Base-by-base conservation (phyloP, 2,113 vertebrate genomes). In the Cryptotis parvus region DNA sequence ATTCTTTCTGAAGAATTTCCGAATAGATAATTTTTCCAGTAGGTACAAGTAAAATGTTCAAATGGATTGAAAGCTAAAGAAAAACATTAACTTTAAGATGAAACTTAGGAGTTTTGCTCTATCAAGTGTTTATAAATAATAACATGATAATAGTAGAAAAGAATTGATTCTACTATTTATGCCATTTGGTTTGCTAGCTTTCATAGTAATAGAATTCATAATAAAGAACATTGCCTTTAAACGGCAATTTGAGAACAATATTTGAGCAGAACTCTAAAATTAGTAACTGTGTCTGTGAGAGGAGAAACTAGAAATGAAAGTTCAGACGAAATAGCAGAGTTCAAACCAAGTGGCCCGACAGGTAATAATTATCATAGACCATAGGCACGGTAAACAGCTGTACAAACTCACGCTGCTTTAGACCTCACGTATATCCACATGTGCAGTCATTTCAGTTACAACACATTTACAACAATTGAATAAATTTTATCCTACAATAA, bases 201-300 rank as follows among this genome's bases (percentile, higher is more conserved):
- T 72, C 41, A 72, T 41, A 77, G 39, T 22, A 52, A 11, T 61
- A 70, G 87, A 84, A 84, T 63, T 69, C 27, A 22, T 49, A 63
- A 31, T 49, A 45, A 68, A 87, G 4, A 75, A 58, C 43, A n/a
- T 24, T 49, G 83, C 11, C 27, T 77, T 87, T 58, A 27, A 68
- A 78, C 74, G 29, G 20, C 63, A 77, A 52, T 79, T 78, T 69
- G 20, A 68, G 24, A 85, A 39, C 65, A 80, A 68, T 65, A 35
- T 66, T 75, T 91, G 74, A 55, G 80, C 33, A 81, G 12, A 63
- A 91, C 65, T 82, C 77, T 84, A 41, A 86, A 91, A 24, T 78
- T 27, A 63, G 33, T 14, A 66, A 33, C 11, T 45, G 63, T 80
- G 6, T 70, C 45, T 87, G 14, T 78, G 63, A 33, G 41, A 80